Conservation (phyloP, 1,140 invertebrate genomes). For the Eupristina koningsbergeri region DNA sequence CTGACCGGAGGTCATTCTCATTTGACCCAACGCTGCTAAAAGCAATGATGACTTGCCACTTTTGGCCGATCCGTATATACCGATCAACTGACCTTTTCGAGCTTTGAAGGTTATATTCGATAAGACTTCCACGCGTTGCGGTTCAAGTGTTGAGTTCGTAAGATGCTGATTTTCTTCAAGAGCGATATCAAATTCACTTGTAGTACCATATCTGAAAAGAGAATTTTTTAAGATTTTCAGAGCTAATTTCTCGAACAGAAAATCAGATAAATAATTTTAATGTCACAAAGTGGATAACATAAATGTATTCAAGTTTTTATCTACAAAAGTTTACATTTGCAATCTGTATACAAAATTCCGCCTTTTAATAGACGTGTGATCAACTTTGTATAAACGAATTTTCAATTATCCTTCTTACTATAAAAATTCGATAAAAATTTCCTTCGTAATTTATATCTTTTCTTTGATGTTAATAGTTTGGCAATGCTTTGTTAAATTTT, state of each 20-base stretch:
- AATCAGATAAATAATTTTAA: no score
- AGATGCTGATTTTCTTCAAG: conserved; percentile 4
- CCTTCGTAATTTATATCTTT: no score
- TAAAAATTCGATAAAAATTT: no score
- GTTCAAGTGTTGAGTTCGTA: conserved; percentile 31
- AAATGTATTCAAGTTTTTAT: no score
- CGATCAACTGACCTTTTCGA: conserved; percentile 76
- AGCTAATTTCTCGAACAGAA: neutral
- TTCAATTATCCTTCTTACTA: no score
- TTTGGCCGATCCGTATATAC: conserved; percentile 80
- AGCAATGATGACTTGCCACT: conserved; percentile 81
- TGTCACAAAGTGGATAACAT: no score
- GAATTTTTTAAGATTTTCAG: neutral
- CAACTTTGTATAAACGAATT: no score
- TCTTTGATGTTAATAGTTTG: no score
- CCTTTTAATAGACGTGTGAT: no score
- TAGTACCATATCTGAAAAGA: neutral
- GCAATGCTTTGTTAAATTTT: no score
- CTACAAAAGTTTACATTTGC: no score
- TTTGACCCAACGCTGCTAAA: conserved; percentile 77
- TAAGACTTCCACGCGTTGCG: conserved; percentile 62
- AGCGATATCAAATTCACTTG: neutral
- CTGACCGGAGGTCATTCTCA: conserved; percentile 72
- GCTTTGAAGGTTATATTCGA: conserved; percentile 65
- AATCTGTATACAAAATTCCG: no score